Conservation (phyloP, 2,888 invertebrate species). For the Barypeithes pellucidus region DNA sequence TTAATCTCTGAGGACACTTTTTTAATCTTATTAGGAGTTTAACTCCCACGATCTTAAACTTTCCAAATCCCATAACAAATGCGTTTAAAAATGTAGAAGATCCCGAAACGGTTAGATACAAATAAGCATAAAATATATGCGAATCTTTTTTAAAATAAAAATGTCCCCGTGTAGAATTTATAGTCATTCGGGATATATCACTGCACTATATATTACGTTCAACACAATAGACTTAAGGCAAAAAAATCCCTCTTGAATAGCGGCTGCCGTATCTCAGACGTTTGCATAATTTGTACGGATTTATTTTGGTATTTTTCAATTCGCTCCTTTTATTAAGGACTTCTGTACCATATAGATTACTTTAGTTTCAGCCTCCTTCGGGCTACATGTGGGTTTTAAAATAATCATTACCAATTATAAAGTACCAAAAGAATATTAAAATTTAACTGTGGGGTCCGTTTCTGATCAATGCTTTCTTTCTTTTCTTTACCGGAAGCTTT, state of each 20-base stretch:
- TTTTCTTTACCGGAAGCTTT: too few relatives aligned
- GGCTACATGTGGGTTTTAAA: slow-evolving; percentile 28
- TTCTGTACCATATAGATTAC: slow-evolving; percentile 10
- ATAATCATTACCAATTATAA: slow-evolving; percentile 24
- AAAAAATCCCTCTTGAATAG: slow-evolving; percentile 57
- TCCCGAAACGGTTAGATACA: slow-evolving; percentile 56
- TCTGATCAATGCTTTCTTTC: too few relatives aligned
- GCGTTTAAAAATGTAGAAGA: slow-evolving; percentile 29
- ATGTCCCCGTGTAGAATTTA: slow-evolving; percentile 65
- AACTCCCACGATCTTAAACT: slow-evolving; percentile 27
- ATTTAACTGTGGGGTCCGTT: too few relatives aligned
- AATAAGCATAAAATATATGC: slow-evolving; percentile 60
- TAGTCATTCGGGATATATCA: slow-evolving; percentile 64
- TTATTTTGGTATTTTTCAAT: slow-evolving; percentile 56
- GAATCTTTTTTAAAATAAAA: slow-evolving; percentile 64
- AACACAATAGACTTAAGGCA: slow-evolving; percentile 68
- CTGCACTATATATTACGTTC: slow-evolving; percentile 68
- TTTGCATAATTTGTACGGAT: slow-evolving; percentile 60
- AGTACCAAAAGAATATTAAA: background rate
- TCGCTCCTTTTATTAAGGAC: slow-evolving; percentile 15
- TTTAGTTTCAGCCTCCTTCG: slow-evolving; percentile 26
- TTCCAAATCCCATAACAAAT: slow-evolving; percentile 6
- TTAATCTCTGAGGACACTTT: background rate
- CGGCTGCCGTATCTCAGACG: slow-evolving; percentile 54
- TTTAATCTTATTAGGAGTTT: background rate